Evolutionary conservation across 2,888 invertebrate genomes (phyloP), one percentile per base, ranked within the genome.

Genomic region (Eupithecia dodoneata): DNA sequence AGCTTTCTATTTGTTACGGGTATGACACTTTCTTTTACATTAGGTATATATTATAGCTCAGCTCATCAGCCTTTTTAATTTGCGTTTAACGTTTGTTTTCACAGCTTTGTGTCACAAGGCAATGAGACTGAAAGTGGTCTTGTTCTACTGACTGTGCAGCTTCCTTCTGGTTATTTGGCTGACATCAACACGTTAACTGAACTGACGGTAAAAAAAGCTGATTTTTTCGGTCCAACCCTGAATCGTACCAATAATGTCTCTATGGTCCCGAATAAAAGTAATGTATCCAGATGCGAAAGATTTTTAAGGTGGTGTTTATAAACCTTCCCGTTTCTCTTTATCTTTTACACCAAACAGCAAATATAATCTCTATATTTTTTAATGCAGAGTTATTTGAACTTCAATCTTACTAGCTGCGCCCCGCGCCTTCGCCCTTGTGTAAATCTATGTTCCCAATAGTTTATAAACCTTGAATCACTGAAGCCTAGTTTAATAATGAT

Each of bases 91-190:
- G n/a, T 59, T 59, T 9, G 12, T 30, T 70, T 70, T 30, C 12
- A 59, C 86, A 97, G 97, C 80, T 97, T 97, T 88, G 97, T 97
- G 2, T 93, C 95, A 75, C 96, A 93, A 79, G 96, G 96, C 55
- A 96, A 96, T 84, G 96, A 96, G 72, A 97, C 97, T 30, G 96
- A 96, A 81, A 98, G 98, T 79, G 99, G 99, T 82, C 97, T 99
- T 97, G 98, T 98, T 13, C 97, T 99, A 0, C 97, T 99, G 96
- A 98, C 98, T 86, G 97, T 99, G 0, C 97, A 97, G 79, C 95
- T 99, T 77, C 98, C 99, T 0, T 98, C 98, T 0, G 99, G 99
- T n/a, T 99, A 97, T 88, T 96, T 97, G 0, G 97, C 98, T 0
- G 98, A 98, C 84, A 92, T 96, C 81, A 97, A 97, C 84, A 97